Base-by-base conservation (phyloP, 2,113 vertebrate genomes). In the Porphyrio hochstetteri region DNA sequence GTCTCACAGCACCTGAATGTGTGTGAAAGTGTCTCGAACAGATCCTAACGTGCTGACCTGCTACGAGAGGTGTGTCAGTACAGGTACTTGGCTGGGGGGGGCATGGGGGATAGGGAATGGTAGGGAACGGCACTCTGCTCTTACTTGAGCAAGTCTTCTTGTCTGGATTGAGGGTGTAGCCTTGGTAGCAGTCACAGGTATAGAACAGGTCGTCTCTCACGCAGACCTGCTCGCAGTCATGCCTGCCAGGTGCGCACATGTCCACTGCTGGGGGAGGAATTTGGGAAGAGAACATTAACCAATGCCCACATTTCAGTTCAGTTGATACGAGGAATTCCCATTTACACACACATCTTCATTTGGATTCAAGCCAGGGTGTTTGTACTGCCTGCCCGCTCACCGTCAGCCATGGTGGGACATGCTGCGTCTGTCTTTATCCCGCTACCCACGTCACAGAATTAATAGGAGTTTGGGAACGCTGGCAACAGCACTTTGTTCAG, bases 161-260 rank as follows among this genome's bases (percentile, higher is more conserved):
- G 96, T 99, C 99, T 1, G 94, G 88, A 15, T 99, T 99, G 97
- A 99, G 95, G 94, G 95, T 90, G 91, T 98, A 99, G 35, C 99
- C 98, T 9, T 94, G 97, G 95, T 97, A 98, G 94, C 99, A 99
- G 97, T 98, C 98, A 55, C 99, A 99, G 97, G 98, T 97, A 94
- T 97, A 98, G 75, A 89, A 97, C 55, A 96, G 96, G 1, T 92
- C 79, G 7, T 94, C 97, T 55, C 96, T 98, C 94, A 99, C 70
- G 3, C 99, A 99, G 88, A 98, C 93, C 42, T 99, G 99, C 94
- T 99, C 96, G 18, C 99, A 99, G 96, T 98, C 97, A 7, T 99
- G 98, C 35, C 90, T 96, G 94, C 98, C 98, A 4, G 97, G 96
- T 7, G 92, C 84, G 69, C 99, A 99, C 29, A 97, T 64, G 57